phyloP scores from a whole-genome alignment of 1,140 invertebrate genomes.

The Zaprionus taronus region DNA sequence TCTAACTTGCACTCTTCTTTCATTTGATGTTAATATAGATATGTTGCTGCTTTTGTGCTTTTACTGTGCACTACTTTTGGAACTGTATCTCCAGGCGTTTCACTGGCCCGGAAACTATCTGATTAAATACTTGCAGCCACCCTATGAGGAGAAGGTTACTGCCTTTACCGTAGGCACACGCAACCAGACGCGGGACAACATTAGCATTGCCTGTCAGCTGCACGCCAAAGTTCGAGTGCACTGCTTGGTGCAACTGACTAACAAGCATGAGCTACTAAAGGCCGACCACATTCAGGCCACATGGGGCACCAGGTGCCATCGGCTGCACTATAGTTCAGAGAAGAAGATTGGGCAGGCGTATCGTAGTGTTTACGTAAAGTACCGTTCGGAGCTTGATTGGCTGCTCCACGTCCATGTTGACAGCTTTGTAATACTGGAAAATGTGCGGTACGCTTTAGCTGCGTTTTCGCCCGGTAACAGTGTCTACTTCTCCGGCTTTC shows the following conservation, averaged over 20 bases:
- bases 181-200: slow-evolving; percentile 41
- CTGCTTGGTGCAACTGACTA: slow-evolving; percentile 88
- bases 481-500: slow-evolving; percentile 95
- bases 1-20: neutral
- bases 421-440: slow-evolving; percentile 96
- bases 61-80: neutral
- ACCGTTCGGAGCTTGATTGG: slow-evolving; percentile 93
- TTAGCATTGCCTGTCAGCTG: slow-evolving; percentile 89
- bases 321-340: slow-evolving; percentile 93
- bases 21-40: neutral
- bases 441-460: slow-evolving; percentile 93
- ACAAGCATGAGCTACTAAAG: slow-evolving; percentile 86
- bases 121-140: slow-evolving; percentile 10
- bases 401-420: slow-evolving; percentile 97
- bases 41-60: neutral
- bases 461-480: slow-evolving; percentile 87
- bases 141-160: slow-evolving; percentile 37
- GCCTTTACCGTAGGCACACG: slow-evolving; percentile 31
- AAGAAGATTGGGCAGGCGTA: slow-evolving; percentile 88
- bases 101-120: neutral
- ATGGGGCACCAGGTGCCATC: slow-evolving; percentile 97
- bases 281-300: slow-evolving; percentile 95
- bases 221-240: slow-evolving; percentile 90
- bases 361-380: slow-evolving; percentile 90
- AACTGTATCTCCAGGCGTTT: slow-evolving; percentile 8